A percentile compares a stretch with the other conserved stretches of the same genome.
phyloP scores from a whole-genome alignment of 2,888 invertebrate genomes.

The Mythimna impura region DNA sequence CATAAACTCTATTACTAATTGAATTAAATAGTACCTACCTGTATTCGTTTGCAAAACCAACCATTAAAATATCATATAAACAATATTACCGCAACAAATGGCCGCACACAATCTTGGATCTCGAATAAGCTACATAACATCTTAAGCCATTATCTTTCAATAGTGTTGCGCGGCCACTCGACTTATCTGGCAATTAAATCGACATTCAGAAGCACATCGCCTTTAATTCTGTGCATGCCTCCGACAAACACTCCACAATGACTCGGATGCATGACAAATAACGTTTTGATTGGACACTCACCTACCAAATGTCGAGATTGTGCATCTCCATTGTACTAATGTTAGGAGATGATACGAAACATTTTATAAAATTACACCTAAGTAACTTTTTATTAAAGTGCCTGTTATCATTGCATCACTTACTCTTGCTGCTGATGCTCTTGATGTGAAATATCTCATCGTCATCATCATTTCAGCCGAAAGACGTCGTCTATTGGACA shows the following conservation, averaged over 20 bases:
- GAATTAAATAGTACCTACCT: neutral
- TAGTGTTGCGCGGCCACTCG: constrained; percentile 83
- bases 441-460: neutral
- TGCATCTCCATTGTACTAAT: constrained; percentile 66
- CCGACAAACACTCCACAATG: constrained; percentile 87
- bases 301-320: constrained; percentile 71
- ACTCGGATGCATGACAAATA: constrained; percentile 89
- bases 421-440: neutral
- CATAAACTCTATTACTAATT: neutral
- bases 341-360: constrained; percentile 21
- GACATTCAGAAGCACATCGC: constrained; percentile 89
- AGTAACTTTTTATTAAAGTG: neutral
- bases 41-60: constrained; percentile 20
- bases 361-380: neutral
- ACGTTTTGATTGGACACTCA: constrained; percentile 88
- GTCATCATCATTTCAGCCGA: too few species aligned
- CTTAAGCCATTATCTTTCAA: constrained; percentile 88
- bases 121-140: constrained; percentile 85
- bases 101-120: constrained; percentile 73
- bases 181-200: constrained; percentile 90
- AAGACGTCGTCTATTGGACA: too few species aligned
- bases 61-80: constrained; percentile 60
- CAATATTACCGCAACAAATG: constrained; percentile 66
- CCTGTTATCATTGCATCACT: too few species aligned
- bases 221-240: constrained; percentile 86